phyloP scores from a whole-genome alignment of 2,888 invertebrate species.

The Baccha elongata region DNA sequence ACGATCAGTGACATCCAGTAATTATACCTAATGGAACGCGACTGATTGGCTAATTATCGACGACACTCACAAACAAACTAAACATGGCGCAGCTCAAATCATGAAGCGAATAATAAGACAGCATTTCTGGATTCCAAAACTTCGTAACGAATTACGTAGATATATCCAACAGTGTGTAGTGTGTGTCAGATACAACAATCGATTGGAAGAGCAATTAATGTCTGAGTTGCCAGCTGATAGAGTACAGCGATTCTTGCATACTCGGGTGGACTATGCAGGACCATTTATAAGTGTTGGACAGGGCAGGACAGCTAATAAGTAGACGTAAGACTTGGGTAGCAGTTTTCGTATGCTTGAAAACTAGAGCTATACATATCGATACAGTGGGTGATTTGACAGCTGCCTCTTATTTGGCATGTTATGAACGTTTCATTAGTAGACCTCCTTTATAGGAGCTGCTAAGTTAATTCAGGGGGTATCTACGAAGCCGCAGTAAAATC shows the following conservation, averaged over 20 bases:
- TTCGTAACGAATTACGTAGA: not conserved
- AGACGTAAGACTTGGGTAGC: not conserved
- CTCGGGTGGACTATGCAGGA: slow-evolving; percentile 6
- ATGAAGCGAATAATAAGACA: not conserved
- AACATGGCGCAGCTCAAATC: not conserved
- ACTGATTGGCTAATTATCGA: not conserved
- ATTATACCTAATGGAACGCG: too few species aligned
- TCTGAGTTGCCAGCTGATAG: slow-evolving; percentile 26
- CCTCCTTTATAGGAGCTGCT: slow-evolving; percentile 33
- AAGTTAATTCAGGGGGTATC: slow-evolving; percentile 37
- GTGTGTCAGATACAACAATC: slow-evolving; percentile 19
- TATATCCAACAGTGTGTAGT: not conserved
- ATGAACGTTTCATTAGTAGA: slow-evolving; percentile 38
- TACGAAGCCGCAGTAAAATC: slow-evolving; percentile 60
- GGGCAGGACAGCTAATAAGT: not conserved
- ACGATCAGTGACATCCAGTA: too few species aligned
- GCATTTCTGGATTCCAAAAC: not conserved
- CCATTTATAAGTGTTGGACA: slow-evolving; percentile 13
- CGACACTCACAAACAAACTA: not conserved
- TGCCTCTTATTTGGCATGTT: not conserved
- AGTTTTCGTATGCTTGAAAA: not conserved
- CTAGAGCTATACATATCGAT: not conserved
- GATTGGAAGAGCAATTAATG: slow-evolving; percentile 26
- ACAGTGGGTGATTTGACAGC: not conserved
- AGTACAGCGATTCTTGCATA: slow-evolving; percentile 9